Percentiles rank a stretch among this genome's conserved stretches.
Evolutionary conservation across 2,113 vertebrate genomes (phyloP).

Genomic region (Alces alces): DNA sequence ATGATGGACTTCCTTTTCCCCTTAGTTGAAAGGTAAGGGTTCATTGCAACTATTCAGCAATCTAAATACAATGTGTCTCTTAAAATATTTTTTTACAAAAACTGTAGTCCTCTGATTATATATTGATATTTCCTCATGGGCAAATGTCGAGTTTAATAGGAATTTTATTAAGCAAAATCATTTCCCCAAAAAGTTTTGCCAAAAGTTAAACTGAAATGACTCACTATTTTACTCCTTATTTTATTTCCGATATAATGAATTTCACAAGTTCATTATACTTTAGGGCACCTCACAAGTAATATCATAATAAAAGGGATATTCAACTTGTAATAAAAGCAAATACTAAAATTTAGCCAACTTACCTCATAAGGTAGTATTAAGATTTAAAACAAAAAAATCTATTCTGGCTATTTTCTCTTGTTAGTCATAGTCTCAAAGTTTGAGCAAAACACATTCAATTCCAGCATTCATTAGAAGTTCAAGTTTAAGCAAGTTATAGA

Average conservation of each 20-base stretch:
- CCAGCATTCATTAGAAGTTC: constrained; percentile 39
- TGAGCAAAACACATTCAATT: constrained; percentile 30
- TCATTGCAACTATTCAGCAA: not conserved
- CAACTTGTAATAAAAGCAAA: not conserved
- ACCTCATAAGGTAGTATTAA: not conserved
- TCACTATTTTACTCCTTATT: constrained; percentile 33
- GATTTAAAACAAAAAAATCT: constrained; percentile 34
- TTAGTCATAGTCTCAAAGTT: not conserved
- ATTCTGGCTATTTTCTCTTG: not conserved
- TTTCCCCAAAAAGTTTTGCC: constrained; percentile 15
- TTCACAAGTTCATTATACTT: not conserved
- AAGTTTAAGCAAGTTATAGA: constrained; percentile 53
- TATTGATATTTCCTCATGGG: constrained; percentile 52
- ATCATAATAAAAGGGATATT: constrained; percentile 27
- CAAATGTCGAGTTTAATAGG: constrained; percentile 33
- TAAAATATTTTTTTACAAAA: constrained; percentile 53
- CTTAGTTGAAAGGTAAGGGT: constrained; percentile 28
- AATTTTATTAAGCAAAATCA: constrained; percentile 56
- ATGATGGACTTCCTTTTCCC: constrained; percentile 45
- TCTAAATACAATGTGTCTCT: constrained; percentile 47
- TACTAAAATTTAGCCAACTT: constrained; percentile 22
- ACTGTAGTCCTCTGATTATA: not conserved
- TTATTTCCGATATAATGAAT: constrained; percentile 49
- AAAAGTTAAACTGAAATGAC: not conserved
- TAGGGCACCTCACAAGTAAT: not conserved